Evolutionary conservation across 2,797 vertebrate genomes (phyloP), one percentile per base, ranked within the genome.

Genomic region (Hirundo rustica): DNA sequence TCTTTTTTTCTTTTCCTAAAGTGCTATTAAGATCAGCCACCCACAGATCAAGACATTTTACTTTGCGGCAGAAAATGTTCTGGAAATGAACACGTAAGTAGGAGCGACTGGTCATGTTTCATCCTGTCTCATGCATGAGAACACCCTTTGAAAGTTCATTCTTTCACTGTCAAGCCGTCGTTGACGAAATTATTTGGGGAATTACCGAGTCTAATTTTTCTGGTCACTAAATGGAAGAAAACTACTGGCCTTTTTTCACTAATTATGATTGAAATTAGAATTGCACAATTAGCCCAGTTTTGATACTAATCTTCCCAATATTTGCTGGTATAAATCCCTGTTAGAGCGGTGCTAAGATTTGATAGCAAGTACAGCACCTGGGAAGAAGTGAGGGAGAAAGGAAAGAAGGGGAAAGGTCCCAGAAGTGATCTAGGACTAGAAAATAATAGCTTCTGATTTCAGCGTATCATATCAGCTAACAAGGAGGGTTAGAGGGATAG

Each of bases 1-100:
- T 73, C 95, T 78, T 77, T 38, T 96, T 91, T 96, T 80, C 17
- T 67, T 89, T 88, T 71, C 36, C 82, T 92, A 6, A 97, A 99
- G 99, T 97, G 99, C 99, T 22, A 99, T 99, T 95, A 99, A 99
- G 98, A 98, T 99, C 84, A 99, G 98, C 93, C 99, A 99, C 96
- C 98, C 99, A 57, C 98, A 99, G 64, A 98, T 99, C 97, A 99
- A 99, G 98, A 98, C 98, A 95, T 99, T 99, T 97, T 99, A 99
- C 96, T 99, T 99, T 97, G 99, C 99, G 11, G 99, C 99, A 61
- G 99, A 99, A 96, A 99, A 97, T 97, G 97, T 97, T 15, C 98
- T 99, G 58, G 99, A 99, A 94, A 99, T 99, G 99, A 99, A 98
- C 48, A 53, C 97, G 99, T 99, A 98, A 99, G 99, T 98, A 95